A percentile compares a stretch with the other conserved stretches of the same genome.
phyloP scores from a whole-genome alignment of 2,888 invertebrate species.

The Papilio protenor region DNA sequence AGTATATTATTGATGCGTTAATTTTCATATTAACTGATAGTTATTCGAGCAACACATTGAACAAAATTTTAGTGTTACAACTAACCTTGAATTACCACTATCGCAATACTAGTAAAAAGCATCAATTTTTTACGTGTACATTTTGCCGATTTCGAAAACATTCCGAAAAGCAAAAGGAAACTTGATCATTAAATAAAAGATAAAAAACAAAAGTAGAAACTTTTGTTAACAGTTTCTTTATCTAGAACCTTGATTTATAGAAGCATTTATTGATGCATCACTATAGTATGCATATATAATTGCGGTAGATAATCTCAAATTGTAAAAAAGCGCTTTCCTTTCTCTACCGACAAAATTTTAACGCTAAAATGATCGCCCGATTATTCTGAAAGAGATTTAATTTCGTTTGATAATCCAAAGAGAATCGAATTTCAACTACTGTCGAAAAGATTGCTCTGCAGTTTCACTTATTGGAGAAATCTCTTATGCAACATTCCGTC shows the following conservation, averaged over 20 bases:
- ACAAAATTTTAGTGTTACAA: neutral
- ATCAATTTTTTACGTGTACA: neutral
- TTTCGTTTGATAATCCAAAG: conserved; percentile 2
- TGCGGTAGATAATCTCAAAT: neutral
- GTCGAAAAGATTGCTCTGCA: conserved; percentile 17
- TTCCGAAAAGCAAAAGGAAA: neutral
- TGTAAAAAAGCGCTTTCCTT: neutral
- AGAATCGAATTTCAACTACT: conserved; percentile 6
- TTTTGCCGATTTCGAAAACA: neutral
- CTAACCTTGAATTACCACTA: neutral
- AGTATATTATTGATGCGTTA: neutral
- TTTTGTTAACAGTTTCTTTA: neutral
- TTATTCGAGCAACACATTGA: neutral
- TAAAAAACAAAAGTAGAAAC: neutral
- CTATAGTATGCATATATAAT: no score
- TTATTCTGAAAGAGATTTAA: conserved; percentile 1
- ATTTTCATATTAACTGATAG: conserved; percentile 5
- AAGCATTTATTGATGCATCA: no score
- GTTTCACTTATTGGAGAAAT: conserved; percentile 19
- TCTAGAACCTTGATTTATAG: neutral
- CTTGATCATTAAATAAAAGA: neutral
- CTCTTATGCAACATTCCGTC: conserved; percentile 12
- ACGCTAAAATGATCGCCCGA: neutral
- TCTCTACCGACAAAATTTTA: neutral
- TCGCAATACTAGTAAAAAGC: no score